Base-by-base conservation (phyloP, 2,113 vertebrate species). In the Halichoerus grypus region DNA sequence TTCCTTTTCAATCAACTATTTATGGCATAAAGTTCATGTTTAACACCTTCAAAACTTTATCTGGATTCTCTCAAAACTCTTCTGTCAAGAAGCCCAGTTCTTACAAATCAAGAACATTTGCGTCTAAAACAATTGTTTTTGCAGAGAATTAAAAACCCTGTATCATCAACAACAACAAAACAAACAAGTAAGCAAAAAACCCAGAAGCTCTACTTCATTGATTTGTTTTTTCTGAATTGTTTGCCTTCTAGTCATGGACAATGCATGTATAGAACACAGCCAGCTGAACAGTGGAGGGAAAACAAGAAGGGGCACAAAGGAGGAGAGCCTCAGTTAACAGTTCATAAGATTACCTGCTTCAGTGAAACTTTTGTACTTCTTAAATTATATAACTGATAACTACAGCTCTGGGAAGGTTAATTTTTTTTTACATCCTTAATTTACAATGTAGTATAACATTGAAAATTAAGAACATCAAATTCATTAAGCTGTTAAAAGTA, bases 1-100 rank as follows among this genome's bases (percentile, higher is more conserved):
- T 81, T 61, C 6, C 39, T 74, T 81, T 51, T 15, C 65, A 28
- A 49, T 61, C 51, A 93, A 51, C 5, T 63, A 67, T 18, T 74
- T 94, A 74, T 63, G 53, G 33, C 65, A 87, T 77, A 89, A 88
- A 89, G 42, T 89, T 89, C 31, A 89, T 15, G n/a, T 82, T 49
- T 74, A 82, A 94, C 13, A 63, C n/a, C n/a, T 89, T 81, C 33
- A 72, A 19, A 65, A 59, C 14, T 88, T 80, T 74, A 49, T 83
- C 42, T 63, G 65, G 55, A 53, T 46, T 65, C 33, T 15, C 67
- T 61, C 31, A 61, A 71, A 88, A 53, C 72, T 42, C 67, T 61
- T 76, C 11, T 33, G 5, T 76, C 55, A 67, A 76, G 63, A 21
- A 67, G 4, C 14, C 69, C 7, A 83, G 46, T 42, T 95, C 36